Evolutionary conservation across 1,140 invertebrate species (phyloP), one percentile per base, ranked within the genome.

Genomic region (Cydia fagiglandana): DNA sequence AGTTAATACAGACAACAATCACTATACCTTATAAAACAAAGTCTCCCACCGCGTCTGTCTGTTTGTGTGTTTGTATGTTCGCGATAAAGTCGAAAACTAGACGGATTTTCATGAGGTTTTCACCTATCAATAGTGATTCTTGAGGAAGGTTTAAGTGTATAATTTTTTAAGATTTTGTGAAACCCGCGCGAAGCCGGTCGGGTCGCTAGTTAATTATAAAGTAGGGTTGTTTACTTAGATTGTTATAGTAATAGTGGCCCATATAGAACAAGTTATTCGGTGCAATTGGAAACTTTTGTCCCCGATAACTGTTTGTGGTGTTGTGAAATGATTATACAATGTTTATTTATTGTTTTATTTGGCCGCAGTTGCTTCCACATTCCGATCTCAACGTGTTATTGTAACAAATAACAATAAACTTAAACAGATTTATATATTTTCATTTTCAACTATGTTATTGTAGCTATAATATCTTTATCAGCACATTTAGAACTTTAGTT

Each of bases 321-420:
- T 79, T 77, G 75, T 73, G 64, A 81, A 79, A 85, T 79, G 75
- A 80, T 90, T 90, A 86, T 86, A 84, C 83, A 89, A 87, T 87
- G 81, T 90, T 89, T 89, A 82, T 85, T 86, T 80, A 80, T 83
- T 82, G 79, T 81, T 70, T 84, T 77, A 41, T 45, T 81, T 79
- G 70, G 76, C 80, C 34, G 76, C 78, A 76, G 74, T 83, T 78
- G 85, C 88, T 92, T 91, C 90, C 88, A 92, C 90, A 92, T 92
- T 84, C 89, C 89, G 74, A 84, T 86, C 77, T 38, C 66, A 70
- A 34, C 66, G 34, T 38, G 34, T 70, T 70, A 70, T 38, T 56
- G 50, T 61, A 73, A 76, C 73, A 68, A 76, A 76, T 41, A 73
- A 76, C 64, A 64, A 76, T 76, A 50, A 73, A 70, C 66, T 45